phyloP scores from a whole-genome alignment of 2,113 vertebrate species.

The Thermophis baileyi region DNA sequence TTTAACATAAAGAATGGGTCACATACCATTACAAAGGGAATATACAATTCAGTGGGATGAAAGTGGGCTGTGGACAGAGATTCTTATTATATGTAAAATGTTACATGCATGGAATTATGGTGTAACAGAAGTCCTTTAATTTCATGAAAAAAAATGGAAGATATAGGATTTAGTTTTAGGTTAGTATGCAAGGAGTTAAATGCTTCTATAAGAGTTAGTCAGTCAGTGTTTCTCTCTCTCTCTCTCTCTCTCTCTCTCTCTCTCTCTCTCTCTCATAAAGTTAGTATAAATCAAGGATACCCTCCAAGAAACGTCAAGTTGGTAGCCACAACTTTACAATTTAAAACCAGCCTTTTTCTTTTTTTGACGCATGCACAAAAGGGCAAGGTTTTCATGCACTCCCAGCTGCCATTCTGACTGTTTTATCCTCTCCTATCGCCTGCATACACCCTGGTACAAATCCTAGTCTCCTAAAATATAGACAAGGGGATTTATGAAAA shows the following conservation, averaged over 20 bases:
- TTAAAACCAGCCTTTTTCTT: not conserved
- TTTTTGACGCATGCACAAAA: not conserved
- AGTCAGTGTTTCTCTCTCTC: not conserved
- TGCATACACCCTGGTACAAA: slow-evolving; percentile 42
- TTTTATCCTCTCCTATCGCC: not conserved
- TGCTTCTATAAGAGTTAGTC: fast-evolving
- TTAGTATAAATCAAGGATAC: not conserved
- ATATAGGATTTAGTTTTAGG: not conserved
- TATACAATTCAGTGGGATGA: not conserved
- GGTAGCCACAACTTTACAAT: not conserved
- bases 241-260: not conserved
- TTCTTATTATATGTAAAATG: not conserved
- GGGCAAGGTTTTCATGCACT: not conserved
- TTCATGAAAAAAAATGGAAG: not conserved
- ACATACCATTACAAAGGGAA: not conserved
- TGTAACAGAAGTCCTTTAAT: not conserved
- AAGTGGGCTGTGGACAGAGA: not conserved
- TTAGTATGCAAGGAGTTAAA: slow-evolving; percentile 7
- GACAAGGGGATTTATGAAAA: slow-evolving; percentile 44
- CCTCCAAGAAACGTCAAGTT: not conserved
- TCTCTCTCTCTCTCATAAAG: not conserved
- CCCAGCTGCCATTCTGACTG: not conserved
- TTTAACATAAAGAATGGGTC: not conserved
- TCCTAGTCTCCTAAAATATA: slow-evolving; percentile 32
- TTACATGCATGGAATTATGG: not conserved